Base-by-base conservation (phyloP, 2,797 vertebrate genomes). In the Borostomias antarcticus region DNA sequence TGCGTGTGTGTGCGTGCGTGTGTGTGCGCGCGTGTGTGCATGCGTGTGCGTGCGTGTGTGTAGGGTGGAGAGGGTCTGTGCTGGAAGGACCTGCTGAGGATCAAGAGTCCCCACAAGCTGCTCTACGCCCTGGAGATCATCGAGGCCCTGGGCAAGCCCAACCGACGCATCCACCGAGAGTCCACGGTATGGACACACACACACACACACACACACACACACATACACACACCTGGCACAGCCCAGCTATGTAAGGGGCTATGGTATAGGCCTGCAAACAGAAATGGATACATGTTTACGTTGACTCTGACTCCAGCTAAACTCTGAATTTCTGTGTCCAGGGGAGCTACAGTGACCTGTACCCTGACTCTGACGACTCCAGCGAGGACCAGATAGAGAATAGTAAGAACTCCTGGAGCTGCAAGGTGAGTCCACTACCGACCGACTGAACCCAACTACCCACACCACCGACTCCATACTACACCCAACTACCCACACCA, bases 331-430 rank as follows among this genome's bases (percentile, higher is more conserved):
- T 48, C 11, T 68, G 19, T 68, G 40, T 66, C n/a, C 77, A 99
- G 97, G 97, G 97, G 72, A 98, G 97, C 90, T 99, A 98, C 51
- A 98, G 97, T 35, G 97, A 99, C 73, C 91, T 98, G 74, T 99
- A 99, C 85, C 97, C 97, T 29, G 97, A 99, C 84, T 99, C 97
- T 0, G 97, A 99, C 66, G 97, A 99, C 85, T 99, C 97, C 10
- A 97, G 95, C 69, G 97, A 99, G 82, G 97, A 98, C 88, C 97
- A 98, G 87, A 98, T 99, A 61, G 97, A 99, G 86, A 99, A 99
- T 69, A 98, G 97, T 91, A 99, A 99, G 89, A 99, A 98, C 90
- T 95, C 95, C 0, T 99, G 97, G 97, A 98, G 96, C 89, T 98
- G 97, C 94, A 99, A 99, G 95, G 97, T 98, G 84, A 50, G 48